A percentile compares a stretch with the other conserved stretches of the same genome.
Evolutionary conservation across 2,797 vertebrate genomes (phyloP).

Genomic region (Alcedo quadribrachys): DNA sequence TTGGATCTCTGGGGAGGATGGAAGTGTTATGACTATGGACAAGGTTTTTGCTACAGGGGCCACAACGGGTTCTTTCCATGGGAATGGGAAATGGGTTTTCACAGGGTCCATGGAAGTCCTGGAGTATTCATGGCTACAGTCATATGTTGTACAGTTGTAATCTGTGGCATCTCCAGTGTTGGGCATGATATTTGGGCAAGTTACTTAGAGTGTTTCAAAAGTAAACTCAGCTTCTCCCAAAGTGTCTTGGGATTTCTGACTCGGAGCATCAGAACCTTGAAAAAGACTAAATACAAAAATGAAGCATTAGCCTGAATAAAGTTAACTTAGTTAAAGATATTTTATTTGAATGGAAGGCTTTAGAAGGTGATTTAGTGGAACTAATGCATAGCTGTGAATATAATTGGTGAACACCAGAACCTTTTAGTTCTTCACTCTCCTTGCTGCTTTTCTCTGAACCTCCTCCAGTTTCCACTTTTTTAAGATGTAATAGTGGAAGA

Average conservation of each 20-base stretch:
- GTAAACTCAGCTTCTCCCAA: constrained; percentile 11
- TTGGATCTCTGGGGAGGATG: neutral
- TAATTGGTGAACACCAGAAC: neutral
- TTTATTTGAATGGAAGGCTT: constrained; percentile 26
- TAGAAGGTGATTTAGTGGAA: neutral
- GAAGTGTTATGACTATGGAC: neutral
- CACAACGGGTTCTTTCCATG: neutral
- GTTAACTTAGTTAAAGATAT: constrained; percentile 31
- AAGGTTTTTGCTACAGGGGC: neutral
- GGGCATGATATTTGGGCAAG: neutral
- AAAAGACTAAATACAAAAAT: neutral
- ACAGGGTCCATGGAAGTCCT: neutral
- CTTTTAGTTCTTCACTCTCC: neutral
- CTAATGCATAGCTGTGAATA: neutral
- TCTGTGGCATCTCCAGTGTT: neutral
- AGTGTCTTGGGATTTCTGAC: constrained; percentile 6
- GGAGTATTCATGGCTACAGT: neutral
- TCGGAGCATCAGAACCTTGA: constrained; percentile 1
- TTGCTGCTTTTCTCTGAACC: constrained; percentile 6
- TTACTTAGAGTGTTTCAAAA: neutral
- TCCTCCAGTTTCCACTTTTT: constrained; percentile 18
- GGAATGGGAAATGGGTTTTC: neutral
- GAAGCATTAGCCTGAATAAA: neutral
- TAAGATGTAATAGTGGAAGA: constrained; percentile 5
- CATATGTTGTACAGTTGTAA: neutral